These are phyloP conservation scores for Ochropacha duplaris DNA, from an alignment of 2,888 invertebrate genomes.

Conservation along the genomic window DNA sequence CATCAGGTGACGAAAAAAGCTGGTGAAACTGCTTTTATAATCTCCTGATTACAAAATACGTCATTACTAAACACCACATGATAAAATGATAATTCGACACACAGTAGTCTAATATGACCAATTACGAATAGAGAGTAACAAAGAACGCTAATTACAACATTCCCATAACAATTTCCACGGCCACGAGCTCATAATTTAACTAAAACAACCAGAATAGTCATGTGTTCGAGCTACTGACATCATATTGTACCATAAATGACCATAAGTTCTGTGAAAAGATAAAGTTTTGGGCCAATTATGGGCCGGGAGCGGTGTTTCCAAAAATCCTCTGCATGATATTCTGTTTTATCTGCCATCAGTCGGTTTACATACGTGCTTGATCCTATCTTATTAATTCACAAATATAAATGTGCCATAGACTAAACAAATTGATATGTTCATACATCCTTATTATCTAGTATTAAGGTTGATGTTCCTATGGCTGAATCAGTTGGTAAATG, in stretches of 20 bases:
- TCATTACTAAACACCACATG: neutral
- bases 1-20: no score
- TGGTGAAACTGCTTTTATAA: no score
- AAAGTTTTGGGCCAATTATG: conserved; percentile 74
- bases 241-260: conserved; percentile 64
- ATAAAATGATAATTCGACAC: neutral
- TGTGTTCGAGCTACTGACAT: conserved; percentile 54
- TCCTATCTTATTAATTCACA: conserved; percentile 59
- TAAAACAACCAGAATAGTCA: conserved; percentile 37
- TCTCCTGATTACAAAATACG: no score
- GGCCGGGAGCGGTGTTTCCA: conserved; percentile 71
- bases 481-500: neutral
- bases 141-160: conserved; percentile 43
- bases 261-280: conserved; percentile 77
- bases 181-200: conserved; percentile 65
- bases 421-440: neutral
- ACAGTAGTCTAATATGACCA: neutral
- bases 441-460: neutral
- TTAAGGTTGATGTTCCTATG: conserved; percentile 12
- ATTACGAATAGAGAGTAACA: neutral
- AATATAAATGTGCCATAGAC: conserved; percentile 21
- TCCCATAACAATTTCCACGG: conserved; percentile 42
- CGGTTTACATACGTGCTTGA: conserved; percentile 68
- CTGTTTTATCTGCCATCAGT: conserved; percentile 70
- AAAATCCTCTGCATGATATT: conserved; percentile 64